phyloP scores from a whole-genome alignment of 1,140 invertebrate species.

The Thrips palmi region DNA sequence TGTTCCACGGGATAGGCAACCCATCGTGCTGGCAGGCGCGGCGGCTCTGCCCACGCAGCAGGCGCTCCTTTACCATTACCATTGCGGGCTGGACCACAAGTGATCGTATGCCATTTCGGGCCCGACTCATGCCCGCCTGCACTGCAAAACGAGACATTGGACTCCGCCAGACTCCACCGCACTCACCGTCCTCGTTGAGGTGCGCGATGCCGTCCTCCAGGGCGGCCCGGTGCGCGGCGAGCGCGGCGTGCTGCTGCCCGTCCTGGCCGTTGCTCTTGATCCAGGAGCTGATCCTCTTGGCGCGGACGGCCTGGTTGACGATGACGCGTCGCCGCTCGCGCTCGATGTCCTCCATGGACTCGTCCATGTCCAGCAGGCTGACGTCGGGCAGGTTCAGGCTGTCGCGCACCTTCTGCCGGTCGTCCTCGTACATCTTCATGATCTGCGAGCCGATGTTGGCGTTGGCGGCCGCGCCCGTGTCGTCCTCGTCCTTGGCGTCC shows the following conservation, averaged over 20 bases:
- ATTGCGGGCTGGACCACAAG: no score
- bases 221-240: no score
- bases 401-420: constrained; percentile 14
- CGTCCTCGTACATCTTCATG: constrained; percentile 16
- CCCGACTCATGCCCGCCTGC: no score
- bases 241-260: background rate
- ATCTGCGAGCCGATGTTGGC: constrained; percentile 17
- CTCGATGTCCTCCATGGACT: constrained; percentile 16
- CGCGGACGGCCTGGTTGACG: constrained; percentile 16
- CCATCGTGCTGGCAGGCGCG: no score
- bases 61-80: no score
- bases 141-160: no score
- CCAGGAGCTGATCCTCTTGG: constrained; percentile 18
- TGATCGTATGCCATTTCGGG: no score
- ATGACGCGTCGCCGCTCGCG: constrained; percentile 16
- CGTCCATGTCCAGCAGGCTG: constrained; percentile 17
- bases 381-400: constrained; percentile 16
- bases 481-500: constrained; percentile 2
- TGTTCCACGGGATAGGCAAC: no score
- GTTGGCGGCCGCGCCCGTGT: background rate
- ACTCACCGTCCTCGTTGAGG: no score
- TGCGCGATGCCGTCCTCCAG: no score
- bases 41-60: no score
- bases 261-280: constrained; percentile 12
- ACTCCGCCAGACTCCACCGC: no score